Base-by-base conservation (phyloP, 2,113 vertebrate species). In the Glaucomys volans region DNA sequence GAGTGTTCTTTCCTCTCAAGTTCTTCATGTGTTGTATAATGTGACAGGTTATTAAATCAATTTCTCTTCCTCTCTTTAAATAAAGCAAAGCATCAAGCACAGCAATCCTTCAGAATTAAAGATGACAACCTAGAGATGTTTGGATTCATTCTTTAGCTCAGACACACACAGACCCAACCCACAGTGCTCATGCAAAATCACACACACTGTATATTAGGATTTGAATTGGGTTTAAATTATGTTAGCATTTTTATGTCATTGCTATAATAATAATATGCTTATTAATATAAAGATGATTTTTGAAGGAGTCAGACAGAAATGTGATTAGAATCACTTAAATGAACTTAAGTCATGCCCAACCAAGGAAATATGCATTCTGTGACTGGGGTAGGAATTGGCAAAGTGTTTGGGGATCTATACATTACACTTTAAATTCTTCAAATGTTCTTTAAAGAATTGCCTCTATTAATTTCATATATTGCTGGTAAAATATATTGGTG, bases 31-130 rank as follows among this genome's bases (percentile, higher is more conserved):
- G 96, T 96, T 97, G 96, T 80, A 97, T 93, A 97, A 97, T 97
- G 84, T 97, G 97, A 97, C 96, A 96, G 94, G 91, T 71, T 97
- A 97, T 98, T 97, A 96, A 98, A 96, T 96, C 97, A 96, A 97
- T 96, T 95, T 96, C 89, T 97, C 91, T 96, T 72, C 87, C 87
- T 93, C 89, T 93, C 84, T 96, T 97, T 96, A 97, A 96, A 98
- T 96, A 97, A 97, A 72, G 57, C 82, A 86, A 72, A 66, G 82
- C 40, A 66, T 75, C 91, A 81, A 95, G 52, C 47, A 81, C 54
- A 94, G 96, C 16, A 52, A 96, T 97, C 84, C 2, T 88, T 97
- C 95, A 95, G 97, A 97, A 96, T 97, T 79, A 97, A 77, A 95
- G 90, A 97, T 95, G 96, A 97, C 96, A 97, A 82, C 81, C 13